These are phyloP conservation scores for Lates japonicus DNA, from an alignment of 2,797 vertebrate species.

Conservation along the genomic window DNA sequence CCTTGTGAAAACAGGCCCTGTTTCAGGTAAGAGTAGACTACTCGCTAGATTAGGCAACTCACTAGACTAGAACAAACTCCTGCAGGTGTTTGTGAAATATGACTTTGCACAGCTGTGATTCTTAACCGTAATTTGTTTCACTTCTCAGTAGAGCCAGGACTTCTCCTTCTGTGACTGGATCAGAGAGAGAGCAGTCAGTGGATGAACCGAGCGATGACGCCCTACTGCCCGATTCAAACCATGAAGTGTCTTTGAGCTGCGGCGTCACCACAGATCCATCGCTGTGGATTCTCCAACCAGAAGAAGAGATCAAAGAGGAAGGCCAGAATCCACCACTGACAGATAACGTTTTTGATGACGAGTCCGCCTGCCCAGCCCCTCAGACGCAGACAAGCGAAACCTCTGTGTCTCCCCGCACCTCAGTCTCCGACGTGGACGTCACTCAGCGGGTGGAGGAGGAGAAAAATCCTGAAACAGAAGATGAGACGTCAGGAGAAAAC, in stretches of 20 bases:
- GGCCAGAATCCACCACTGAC: constrained; percentile 20
- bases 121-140: background rate
- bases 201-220: constrained; percentile 58
- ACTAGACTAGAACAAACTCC: background rate
- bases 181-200: constrained; percentile 61
- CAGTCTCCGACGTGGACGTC: constrained; percentile 46
- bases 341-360: constrained; percentile 36
- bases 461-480: constrained; percentile 34
- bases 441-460: constrained; percentile 54
- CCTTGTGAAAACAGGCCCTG: constrained; percentile 62
- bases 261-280: constrained; percentile 83
- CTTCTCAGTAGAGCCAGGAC: constrained; percentile 51
- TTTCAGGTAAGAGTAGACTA: constrained; percentile 75
- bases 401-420: constrained; percentile 31
- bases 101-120: constrained; percentile 2
- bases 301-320: constrained; percentile 58
- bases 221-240: constrained; percentile 39
- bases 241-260: constrained; percentile 80
- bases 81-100: background rate
- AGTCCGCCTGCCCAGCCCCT: constrained; percentile 37
- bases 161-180: constrained; percentile 36
- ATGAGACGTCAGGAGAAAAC: constrained; percentile 32
- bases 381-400: constrained; percentile 33
- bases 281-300: constrained; percentile 70
- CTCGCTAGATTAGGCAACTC: too few relatives aligned